These are phyloP conservation scores for Plusia festucae DNA, from an alignment of 2,888 invertebrate species.

Conservation along the genomic window DNA sequence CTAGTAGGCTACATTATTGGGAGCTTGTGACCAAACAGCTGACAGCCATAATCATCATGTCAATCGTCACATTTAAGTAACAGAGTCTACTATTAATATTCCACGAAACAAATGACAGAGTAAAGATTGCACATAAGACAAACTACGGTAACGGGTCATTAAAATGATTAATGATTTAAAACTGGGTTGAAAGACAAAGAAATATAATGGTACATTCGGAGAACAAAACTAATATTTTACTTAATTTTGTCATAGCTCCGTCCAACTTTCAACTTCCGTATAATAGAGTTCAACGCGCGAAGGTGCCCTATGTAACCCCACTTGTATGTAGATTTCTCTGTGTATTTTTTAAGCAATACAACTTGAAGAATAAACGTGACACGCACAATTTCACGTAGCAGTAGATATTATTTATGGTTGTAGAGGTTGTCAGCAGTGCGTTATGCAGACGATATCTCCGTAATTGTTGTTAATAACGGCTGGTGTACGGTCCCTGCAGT, in stretches of 20 bases:
- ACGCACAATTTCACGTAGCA: constrained; percentile 48
- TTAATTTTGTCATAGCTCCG: constrained; percentile 20
- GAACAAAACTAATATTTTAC: constrained; percentile 16
- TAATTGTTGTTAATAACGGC: constrained; percentile 54
- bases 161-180: constrained; percentile 40
- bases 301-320: constrained; percentile 11
- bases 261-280: constrained; percentile 21
- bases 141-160: constrained; percentile 37
- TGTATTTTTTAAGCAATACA: constrained; percentile 26
- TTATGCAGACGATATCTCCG: constrained; percentile 51
- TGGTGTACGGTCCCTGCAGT: constrained; percentile 37
- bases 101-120: constrained; percentile 5
- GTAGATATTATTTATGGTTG: constrained; percentile 38
- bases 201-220: constrained; percentile 11
- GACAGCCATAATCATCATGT: constrained; percentile 1
- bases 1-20: background rate
- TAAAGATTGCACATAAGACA: constrained; percentile 32
- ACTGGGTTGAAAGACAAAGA: constrained; percentile 42
- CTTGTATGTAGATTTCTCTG: constrained; percentile 42
- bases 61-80: background rate
- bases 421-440: constrained; percentile 42
- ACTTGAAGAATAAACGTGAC: constrained; percentile 45
- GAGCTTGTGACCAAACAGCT: background rate
- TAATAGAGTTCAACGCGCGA: constrained; percentile 50
- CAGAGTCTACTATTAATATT: constrained; percentile 7